Evolutionary conservation across 2,888 invertebrate genomes (phyloP), one percentile per base, ranked within the genome.

Genomic region (Embidobia sp.): DNA sequence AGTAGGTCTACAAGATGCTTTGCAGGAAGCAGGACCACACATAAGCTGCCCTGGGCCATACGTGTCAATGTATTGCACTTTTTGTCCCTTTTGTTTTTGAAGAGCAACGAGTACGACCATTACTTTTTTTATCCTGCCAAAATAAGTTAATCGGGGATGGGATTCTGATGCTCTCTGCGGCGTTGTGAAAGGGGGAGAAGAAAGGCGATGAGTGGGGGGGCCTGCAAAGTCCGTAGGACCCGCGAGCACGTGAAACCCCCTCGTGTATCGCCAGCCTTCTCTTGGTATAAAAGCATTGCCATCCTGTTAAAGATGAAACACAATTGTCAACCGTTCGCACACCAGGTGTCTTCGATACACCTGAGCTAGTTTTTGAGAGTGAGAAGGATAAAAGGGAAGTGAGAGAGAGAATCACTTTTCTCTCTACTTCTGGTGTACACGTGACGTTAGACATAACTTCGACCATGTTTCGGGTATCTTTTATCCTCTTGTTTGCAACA

Each of bases 261-360:
- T 83, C 85, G 82, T 86, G 81, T 83, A 81, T 77, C 76, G 79
- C 66, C 33, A 74, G 73, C 63, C 85, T 85, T 83, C 85, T 83
- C 82, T 85, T 83, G 87, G 87, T 89, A 89, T 89, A 89, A 88
- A 89, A 89, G 89, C 88, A 88, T 89, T 88, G 88, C 72, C 86
- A 86, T 87, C 85, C 85, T 88, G 87, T 88, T 89, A 88, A 88
- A 87, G 86, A 86, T 86, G 88, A 87, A 87, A 87, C 88, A 88
- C 84, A 88, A 87, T 86, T 85, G 86, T 84, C 84, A 83, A 84
- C 81, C 83, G 85, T 85, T 82, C 85, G 84, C 82, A 57, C 29
- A 85, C 85, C 84, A 82, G 78, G 80, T 81, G 79, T 66, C 51
- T 66, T 55, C 72, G 75, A 51, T 42, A 57, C 74, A 66, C 78